These are phyloP conservation scores for Trialeurodes vaporariorum DNA, from an alignment of 1,140 invertebrate species.

Conservation along the genomic window DNA sequence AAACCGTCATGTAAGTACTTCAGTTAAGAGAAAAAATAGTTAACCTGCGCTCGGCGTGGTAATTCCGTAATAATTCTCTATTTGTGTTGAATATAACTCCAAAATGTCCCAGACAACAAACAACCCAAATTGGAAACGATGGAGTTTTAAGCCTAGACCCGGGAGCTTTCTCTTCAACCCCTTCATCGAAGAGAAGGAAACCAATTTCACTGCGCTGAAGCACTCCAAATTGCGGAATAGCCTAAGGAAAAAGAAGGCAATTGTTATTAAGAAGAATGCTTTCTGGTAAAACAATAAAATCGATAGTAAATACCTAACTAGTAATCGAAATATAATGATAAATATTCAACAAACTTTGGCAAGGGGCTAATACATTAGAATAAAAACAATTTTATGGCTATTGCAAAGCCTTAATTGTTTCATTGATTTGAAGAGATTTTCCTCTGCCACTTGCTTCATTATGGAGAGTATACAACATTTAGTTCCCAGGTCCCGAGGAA, in stretches of 20 bases:
- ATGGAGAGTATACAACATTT: no score
- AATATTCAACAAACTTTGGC: no score
- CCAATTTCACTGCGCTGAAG: conserved; percentile 57
- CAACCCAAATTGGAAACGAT: conserved; percentile 67
- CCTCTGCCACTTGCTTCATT: no score
- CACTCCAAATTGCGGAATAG: conserved; percentile 59
- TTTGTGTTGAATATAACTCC: conserved; percentile 71
- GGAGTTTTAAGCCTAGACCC: conserved; percentile 74
- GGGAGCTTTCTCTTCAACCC: conserved; percentile 42
- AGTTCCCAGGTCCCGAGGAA: no score
- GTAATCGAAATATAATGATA: no score
- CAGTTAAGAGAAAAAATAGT: not conserved
- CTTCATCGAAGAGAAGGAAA: conserved; percentile 50
- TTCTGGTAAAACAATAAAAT: no score
- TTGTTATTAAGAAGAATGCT: no score
- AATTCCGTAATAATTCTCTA: conserved; percentile 63
- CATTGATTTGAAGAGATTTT: no score
- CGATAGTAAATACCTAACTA: no score
- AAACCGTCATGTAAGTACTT: not conserved
- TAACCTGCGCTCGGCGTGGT: conserved; percentile 68
- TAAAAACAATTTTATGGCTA: no score
- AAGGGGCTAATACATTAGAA: no score
- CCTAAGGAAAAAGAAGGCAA: conserved; percentile 46
- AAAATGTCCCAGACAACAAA: conserved; percentile 55
- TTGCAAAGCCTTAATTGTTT: no score